Percentiles rank a stretch among this genome's conserved stretches.
Evolutionary conservation across 2,113 vertebrate genomes (phyloP).

Genomic region (Ginglymostoma cirratum): DNA sequence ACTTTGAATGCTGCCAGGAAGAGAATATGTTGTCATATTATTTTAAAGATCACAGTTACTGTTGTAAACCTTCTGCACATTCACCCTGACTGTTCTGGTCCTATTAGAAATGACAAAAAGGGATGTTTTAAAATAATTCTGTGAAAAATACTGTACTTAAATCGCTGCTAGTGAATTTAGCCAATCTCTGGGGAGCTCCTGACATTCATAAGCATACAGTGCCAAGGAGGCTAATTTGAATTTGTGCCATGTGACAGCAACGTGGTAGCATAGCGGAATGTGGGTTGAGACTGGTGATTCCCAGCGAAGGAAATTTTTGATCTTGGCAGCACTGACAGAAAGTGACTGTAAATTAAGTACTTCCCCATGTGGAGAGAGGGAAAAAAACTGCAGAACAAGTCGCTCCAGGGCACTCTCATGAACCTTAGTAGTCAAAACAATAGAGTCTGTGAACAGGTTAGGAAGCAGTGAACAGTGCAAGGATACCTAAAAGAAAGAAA

Average conservation of each 20-base stretch:
- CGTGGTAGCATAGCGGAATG: background rate
- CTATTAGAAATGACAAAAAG: background rate
- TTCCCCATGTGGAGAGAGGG: background rate
- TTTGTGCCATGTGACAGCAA: background rate
- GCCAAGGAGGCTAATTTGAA: background rate
- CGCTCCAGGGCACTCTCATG: background rate
- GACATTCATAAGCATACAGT: background rate
- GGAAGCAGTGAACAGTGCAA: background rate
- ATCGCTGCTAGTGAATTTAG: background rate
- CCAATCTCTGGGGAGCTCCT: background rate
- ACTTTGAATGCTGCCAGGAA: background rate
- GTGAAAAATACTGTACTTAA: background rate
- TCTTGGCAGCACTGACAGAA: background rate
- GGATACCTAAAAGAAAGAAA: background rate
- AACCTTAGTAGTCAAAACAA: background rate
- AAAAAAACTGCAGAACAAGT: background rate
- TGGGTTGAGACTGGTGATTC: background rate
- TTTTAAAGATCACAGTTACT: background rate
- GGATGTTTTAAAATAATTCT: background rate
- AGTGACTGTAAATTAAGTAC: background rate
- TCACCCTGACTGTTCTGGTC: background rate
- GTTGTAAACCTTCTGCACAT: background rate
- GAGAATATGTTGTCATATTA: background rate
- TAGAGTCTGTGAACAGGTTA: background rate
- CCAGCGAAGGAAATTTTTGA: background rate